These are phyloP conservation scores for Tinea trinotella DNA, from an alignment of 2,888 invertebrate species.

Conservation along the genomic window DNA sequence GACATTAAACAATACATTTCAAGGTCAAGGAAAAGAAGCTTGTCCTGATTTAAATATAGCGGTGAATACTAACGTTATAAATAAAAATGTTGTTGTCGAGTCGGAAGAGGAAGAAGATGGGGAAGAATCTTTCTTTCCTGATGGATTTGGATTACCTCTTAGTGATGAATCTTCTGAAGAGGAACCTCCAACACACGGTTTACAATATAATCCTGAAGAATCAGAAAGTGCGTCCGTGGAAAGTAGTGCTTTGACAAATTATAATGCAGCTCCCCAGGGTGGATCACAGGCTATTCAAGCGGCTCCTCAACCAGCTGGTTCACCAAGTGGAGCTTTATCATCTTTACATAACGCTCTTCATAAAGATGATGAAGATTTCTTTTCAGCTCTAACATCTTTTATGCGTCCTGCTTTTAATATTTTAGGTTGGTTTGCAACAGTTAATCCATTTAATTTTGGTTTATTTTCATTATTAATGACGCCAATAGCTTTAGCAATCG, in stretches of 20 bases:
- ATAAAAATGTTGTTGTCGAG: constrained; percentile 66
- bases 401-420: constrained; percentile 65
- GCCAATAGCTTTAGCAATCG: constrained; percentile 75
- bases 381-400: constrained; percentile 54
- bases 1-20: constrained; percentile 66
- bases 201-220: constrained; percentile 43
- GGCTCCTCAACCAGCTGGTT: constrained; percentile 26
- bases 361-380: constrained; percentile 58
- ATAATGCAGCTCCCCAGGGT: constrained; percentile 36
- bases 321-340: constrained; percentile 39
- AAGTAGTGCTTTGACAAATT: constrained; percentile 44
- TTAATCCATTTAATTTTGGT: constrained; percentile 74
- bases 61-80: constrained; percentile 78
- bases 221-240: constrained; percentile 51
- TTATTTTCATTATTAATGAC: constrained; percentile 74
- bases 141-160: constrained; percentile 44
- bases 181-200: constrained; percentile 40
- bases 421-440: constrained; percentile 64
- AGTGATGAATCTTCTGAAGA: constrained; percentile 45
- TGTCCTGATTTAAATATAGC: constrained; percentile 80
- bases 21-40: constrained; percentile 73
- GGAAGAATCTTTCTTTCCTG: constrained; percentile 41
- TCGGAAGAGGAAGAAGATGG: constrained; percentile 49
- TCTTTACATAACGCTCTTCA: constrained; percentile 32
- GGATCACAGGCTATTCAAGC: background rate